phyloP scores from a whole-genome alignment of 2,797 vertebrate genomes.

The Poeciliopsis presidionis region DNA sequence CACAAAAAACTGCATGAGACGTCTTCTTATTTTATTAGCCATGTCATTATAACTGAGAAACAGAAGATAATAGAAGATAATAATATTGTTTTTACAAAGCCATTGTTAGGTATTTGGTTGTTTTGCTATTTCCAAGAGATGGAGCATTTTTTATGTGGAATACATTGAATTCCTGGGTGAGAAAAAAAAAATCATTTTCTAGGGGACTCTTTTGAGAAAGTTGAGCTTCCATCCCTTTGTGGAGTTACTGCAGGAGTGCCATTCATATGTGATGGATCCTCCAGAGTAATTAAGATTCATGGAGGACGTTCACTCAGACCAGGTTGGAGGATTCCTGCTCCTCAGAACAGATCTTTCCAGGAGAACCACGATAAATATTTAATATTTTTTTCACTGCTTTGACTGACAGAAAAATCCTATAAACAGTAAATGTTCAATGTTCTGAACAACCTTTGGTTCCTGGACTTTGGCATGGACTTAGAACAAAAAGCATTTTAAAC shows the following conservation, averaged over 20 bases:
- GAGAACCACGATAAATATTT: conserved; percentile 83
- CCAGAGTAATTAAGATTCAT: conserved; percentile 89
- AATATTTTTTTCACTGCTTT: conserved; percentile 82
- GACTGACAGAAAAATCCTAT: conserved; percentile 82
- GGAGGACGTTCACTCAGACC: conserved; percentile 82
- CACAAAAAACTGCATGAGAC: neutral
- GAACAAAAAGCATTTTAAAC: neutral
- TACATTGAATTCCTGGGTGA: conserved; percentile 93
- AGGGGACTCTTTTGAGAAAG: conserved; percentile 84
- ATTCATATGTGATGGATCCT: conserved; percentile 89
- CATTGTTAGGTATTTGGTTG: neutral
- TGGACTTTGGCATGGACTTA: conserved; percentile 11
- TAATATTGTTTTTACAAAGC: neutral
- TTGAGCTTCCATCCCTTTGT: conserved; percentile 85
- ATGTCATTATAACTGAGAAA: neutral
- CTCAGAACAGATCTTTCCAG: conserved; percentile 83
- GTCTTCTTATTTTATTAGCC: neutral
- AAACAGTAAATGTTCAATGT: conserved; percentile 67
- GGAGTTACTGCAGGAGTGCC: conserved; percentile 81
- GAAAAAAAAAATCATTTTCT: conserved; percentile 84
- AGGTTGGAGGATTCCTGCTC: conserved; percentile 78
- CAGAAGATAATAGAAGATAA: too few relatives aligned
- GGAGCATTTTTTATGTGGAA: conserved; percentile 69
- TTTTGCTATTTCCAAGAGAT: conserved; percentile 66
- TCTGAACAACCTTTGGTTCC: neutral